These are phyloP conservation scores for Pheucticus melanocephalus DNA, from an alignment of 2,113 vertebrate species.

Conservation along the genomic window DNA sequence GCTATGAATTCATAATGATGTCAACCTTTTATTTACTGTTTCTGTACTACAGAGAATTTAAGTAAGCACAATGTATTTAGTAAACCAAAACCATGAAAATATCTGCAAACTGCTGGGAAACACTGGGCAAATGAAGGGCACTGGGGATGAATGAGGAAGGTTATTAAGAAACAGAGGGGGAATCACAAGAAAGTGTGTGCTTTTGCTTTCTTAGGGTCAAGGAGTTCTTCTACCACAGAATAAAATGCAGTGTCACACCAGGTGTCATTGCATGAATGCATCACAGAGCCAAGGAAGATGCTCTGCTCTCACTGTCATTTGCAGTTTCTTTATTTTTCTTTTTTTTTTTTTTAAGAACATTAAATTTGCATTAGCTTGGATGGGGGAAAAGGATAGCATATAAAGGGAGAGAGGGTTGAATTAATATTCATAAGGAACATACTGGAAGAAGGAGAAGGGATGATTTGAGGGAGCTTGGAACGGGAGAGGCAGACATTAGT, in stretches of 20 bases:
- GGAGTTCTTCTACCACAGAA: background rate
- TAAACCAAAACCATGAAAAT: background rate
- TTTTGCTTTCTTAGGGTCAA: background rate
- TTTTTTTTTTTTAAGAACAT: background rate
- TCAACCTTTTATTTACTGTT: background rate
- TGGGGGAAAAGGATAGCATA: background rate
- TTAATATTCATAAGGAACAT: slow-evolving; percentile 39
- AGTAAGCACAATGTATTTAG: background rate
- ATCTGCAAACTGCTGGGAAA: background rate
- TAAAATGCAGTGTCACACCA: background rate
- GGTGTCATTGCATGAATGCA: background rate
- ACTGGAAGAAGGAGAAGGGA: background rate
- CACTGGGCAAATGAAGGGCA: background rate
- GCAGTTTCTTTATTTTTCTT: background rate
- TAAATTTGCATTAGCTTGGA: slow-evolving; percentile 24
- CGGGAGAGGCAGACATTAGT: background rate
- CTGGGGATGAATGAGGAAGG: background rate
- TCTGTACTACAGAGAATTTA: background rate
- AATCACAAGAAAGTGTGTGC: background rate
- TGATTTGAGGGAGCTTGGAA: background rate
- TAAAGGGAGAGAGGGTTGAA: background rate
- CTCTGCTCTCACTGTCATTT: background rate
- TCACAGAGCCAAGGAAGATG: background rate
- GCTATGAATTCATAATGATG: background rate
- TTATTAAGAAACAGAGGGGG: background rate